Percentiles rank a stretch among this genome's conserved stretches.
phyloP scores from a whole-genome alignment of 2,797 vertebrate species.

The Podargus strigoides region DNA sequence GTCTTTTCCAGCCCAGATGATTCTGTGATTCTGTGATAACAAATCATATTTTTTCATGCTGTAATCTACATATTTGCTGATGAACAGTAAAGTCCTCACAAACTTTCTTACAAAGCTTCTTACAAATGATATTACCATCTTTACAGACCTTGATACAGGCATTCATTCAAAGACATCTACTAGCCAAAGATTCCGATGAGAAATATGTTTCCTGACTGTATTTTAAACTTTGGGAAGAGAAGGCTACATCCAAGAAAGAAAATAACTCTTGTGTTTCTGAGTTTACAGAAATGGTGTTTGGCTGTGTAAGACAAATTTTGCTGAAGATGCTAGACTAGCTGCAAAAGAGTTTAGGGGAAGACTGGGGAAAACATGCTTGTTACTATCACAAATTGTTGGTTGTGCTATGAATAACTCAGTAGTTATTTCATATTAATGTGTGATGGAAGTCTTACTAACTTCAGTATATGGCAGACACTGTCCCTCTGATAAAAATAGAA shows the following conservation, averaged over 20 bases:
- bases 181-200: background rate
- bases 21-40: background rate
- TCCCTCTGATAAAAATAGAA: background rate
- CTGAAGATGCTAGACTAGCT: background rate
- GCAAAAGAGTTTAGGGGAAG: background rate
- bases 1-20: too few species aligned
- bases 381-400: background rate
- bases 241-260: background rate
- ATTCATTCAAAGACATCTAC: background rate
- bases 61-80: background rate
- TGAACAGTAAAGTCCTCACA: background rate
- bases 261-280: background rate
- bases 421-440: background rate
- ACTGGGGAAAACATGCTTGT: background rate
- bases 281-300: background rate
- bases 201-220: background rate
- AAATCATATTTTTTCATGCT: background rate
- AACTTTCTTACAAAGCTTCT: background rate
- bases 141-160: background rate
- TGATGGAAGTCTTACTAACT: background rate
- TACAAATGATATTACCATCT: background rate
- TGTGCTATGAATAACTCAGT: background rate
- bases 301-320: background rate
- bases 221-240: background rate
- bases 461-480: background rate